Percentiles rank a stretch among this genome's conserved stretches.
Evolutionary conservation across 23 tunicate genomes (phyloP).

Genomic region (Botrylloides violaceus): DNA sequence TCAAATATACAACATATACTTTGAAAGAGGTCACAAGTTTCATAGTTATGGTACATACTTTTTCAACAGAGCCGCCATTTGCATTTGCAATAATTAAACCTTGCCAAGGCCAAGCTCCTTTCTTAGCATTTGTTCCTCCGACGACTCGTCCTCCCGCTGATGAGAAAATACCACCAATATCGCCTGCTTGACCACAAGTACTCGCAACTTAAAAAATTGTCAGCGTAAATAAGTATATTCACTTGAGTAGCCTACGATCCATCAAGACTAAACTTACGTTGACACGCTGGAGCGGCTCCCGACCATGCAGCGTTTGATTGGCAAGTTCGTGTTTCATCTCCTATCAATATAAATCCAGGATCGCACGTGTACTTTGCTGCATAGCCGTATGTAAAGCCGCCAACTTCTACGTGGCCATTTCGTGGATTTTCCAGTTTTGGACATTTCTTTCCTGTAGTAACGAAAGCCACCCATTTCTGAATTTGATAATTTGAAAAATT

Average conservation of each 20-base stretch:
- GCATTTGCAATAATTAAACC: not conserved
- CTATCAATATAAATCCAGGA: not conserved
- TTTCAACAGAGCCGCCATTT: not conserved
- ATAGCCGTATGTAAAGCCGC: not conserved
- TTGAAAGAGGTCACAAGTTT: not conserved
- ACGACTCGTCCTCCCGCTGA: not conserved
- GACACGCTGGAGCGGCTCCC: not conserved
- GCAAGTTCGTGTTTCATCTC: not conserved
- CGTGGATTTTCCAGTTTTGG: not conserved
- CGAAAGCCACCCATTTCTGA: too few species aligned
- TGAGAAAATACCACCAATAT: not conserved
- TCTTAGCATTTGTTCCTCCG: not conserved
- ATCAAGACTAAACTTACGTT: too few species aligned
- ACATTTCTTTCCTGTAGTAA: not conserved
- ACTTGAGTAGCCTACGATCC: too few species aligned
- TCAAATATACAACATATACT: not conserved
- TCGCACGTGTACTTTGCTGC: not conserved
- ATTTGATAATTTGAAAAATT: too few species aligned
- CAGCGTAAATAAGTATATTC: too few species aligned
- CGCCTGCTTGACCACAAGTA: not conserved
- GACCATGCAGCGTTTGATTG: not conserved
- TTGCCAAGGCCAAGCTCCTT: not conserved
- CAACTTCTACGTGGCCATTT: not conserved
- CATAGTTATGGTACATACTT: not conserved
- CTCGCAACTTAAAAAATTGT: not conserved